A percentile compares a stretch with the other conserved stretches of the same genome.
These are phyloP conservation scores for Coregonus clupeaformis DNA, from an alignment of 2,113 vertebrate genomes.

Conservation along the genomic window DNA sequence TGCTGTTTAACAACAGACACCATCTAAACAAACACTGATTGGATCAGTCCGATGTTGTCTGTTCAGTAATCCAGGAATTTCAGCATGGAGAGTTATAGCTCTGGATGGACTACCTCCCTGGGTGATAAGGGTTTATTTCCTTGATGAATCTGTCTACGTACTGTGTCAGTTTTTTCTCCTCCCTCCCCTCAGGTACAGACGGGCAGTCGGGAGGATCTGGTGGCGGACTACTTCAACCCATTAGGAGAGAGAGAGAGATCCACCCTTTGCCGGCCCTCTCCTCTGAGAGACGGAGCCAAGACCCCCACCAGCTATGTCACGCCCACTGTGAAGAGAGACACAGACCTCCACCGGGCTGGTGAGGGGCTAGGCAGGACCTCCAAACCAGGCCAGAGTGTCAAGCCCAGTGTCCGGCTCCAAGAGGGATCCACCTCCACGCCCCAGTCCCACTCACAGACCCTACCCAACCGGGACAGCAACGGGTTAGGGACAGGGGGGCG, in stretches of 20 bases:
- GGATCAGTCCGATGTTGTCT: too few species aligned
- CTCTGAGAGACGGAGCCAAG: constrained; percentile 71
- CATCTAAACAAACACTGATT: neutral
- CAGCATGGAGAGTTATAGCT: neutral
- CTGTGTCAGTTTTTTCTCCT: neutral
- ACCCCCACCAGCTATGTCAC: constrained; percentile 79
- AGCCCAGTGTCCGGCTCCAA: constrained; percentile 75
- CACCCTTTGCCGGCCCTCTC: constrained; percentile 40
- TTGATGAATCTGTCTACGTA: too few species aligned
- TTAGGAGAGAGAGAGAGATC: constrained; percentile 52
- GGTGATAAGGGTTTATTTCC: too few species aligned
- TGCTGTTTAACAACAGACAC: neutral
- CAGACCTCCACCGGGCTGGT: constrained; percentile 45
- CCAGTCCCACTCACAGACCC: constrained; percentile 37
- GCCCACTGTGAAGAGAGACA: constrained; percentile 75
- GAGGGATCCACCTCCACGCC: constrained; percentile 58
- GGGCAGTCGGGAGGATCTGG: constrained; percentile 81
- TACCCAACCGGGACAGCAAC: constrained; percentile 59
- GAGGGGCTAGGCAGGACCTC: constrained; percentile 32
- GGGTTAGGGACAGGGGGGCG: constrained; percentile 28
- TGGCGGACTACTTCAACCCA: constrained; percentile 84
- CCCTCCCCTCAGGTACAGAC: constrained; percentile 61
- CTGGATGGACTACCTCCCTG: too few species aligned
- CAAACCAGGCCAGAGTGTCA: constrained; percentile 83
- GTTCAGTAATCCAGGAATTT: neutral